Conservation (phyloP, 1,140 invertebrate genomes). For the Drosophila orosa region DNA sequence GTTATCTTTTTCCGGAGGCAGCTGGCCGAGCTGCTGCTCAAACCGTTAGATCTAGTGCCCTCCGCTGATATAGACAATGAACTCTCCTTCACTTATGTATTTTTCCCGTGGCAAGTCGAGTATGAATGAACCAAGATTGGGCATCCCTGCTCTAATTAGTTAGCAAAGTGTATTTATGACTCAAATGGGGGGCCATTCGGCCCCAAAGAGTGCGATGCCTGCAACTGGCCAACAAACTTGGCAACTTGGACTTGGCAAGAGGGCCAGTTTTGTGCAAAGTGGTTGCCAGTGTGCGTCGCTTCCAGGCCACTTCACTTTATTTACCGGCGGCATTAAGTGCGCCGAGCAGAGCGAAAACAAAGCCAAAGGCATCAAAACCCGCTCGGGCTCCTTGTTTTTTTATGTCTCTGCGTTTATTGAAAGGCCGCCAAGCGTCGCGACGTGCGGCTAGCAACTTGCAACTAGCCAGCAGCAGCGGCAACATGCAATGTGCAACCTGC, state of each 20-base stretch:
- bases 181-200: background rate
- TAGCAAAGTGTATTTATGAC: constrained; percentile 11
- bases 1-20: no score
- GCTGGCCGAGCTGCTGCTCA: no score
- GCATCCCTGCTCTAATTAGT: constrained; percentile 8
- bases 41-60: no score
- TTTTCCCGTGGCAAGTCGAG: background rate
- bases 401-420: constrained; percentile 69
- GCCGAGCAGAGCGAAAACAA: constrained; percentile 52
- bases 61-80: no score
- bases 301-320: constrained; percentile 79
- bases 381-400: constrained; percentile 54
- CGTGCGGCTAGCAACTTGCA: constrained; percentile 20
- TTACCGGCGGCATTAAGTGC: constrained; percentile 65
- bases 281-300: constrained; percentile 50
- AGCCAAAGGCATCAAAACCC: constrained; percentile 41
- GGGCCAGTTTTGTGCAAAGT: constrained; percentile 59
- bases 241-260: constrained; percentile 56
- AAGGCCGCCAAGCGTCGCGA: constrained; percentile 46
- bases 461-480: background rate
- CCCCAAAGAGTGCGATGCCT: constrained; percentile 1
- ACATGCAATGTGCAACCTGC: constrained; percentile 17
- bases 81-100: background rate
- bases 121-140: constrained; percentile 13
- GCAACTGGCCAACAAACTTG: constrained; percentile 34